phyloP scores from a whole-genome alignment of 1,140 invertebrate species.

The Bombus confusus region DNA sequence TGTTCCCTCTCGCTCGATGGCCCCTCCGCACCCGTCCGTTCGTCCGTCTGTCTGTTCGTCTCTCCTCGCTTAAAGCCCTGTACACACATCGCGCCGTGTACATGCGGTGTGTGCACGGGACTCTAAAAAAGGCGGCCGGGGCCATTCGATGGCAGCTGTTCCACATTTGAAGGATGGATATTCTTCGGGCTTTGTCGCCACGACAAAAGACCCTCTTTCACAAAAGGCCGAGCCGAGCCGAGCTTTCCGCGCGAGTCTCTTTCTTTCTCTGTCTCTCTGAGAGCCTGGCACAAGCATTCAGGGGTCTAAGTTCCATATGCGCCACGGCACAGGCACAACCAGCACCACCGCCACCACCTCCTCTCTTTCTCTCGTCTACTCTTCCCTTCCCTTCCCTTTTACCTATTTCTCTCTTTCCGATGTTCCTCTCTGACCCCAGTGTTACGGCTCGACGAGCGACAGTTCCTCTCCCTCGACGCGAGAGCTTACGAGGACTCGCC shows the following conservation, averaged over 20 bases:
- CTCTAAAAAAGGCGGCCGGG: constrained; percentile 70
- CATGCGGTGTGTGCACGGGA: constrained; percentile 60
- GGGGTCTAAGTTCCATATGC: constrained; percentile 61
- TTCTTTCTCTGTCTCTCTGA: constrained; percentile 44
- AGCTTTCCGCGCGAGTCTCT: constrained; percentile 62
- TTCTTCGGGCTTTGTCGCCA: constrained; percentile 79
- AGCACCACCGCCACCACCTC: neutral
- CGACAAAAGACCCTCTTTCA: constrained; percentile 78
- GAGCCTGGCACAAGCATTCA: constrained; percentile 54
- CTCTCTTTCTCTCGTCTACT: neutral
- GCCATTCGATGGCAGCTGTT: constrained; percentile 81
- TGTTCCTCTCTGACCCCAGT: constrained; percentile 11
- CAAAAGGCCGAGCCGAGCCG: constrained; percentile 73
- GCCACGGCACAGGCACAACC: constrained; percentile 1
- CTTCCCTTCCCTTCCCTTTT: neutral
- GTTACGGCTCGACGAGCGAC: neutral
- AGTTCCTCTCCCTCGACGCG: neutral
- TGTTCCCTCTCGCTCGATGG: constrained; percentile 10
- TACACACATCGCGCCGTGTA: constrained; percentile 44
- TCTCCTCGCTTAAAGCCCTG: constrained; percentile 48
- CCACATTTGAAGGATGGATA: constrained; percentile 81
- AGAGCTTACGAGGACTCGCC: constrained; percentile 18
- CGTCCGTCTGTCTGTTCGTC: neutral
- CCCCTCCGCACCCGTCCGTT: neutral
- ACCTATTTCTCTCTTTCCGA: constrained; percentile 24